Conservation (phyloP, 2,888 invertebrate genomes). For the Noctuana brunneofusca region DNA sequence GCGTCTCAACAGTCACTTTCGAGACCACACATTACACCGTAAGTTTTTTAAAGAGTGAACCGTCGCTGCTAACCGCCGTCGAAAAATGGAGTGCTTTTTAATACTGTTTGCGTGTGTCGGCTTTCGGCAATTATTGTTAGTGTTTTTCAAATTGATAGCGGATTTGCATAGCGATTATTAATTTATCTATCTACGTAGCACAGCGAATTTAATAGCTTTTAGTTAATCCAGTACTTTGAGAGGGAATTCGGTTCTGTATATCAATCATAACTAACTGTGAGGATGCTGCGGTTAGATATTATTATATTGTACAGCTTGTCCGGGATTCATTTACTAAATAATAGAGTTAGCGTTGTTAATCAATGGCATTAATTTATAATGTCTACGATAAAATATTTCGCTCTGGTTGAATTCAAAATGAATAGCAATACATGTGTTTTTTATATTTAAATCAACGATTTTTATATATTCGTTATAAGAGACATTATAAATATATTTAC, state of each 20-base stretch:
- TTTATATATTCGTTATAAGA: no score
- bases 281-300: neutral
- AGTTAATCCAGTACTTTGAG: neutral
- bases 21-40: slow-evolving; percentile 41
- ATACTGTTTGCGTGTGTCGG: slow-evolving; percentile 17
- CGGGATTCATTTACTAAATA: no score
- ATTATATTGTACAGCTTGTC: neutral
- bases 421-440: no score
- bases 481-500: no score
- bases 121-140: slow-evolving; percentile 14
- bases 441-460: no score
- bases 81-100: slow-evolving; percentile 22
- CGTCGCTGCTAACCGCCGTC: neutral
- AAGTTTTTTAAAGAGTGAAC: slow-evolving; percentile 41
- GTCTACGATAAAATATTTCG: no score
- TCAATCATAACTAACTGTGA: neutral
- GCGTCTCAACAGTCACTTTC: slow-evolving; percentile 44
- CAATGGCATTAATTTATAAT: no score
- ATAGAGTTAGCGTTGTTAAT: no score
- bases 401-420: no score
- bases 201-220: slow-evolving; percentile 12
- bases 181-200: neutral
- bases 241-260: neutral
- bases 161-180: slow-evolving; percentile 22
- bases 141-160: neutral